Percentiles rank a stretch among this genome's conserved stretches.
Conservation (phyloP, 2,797 vertebrate genomes). For the Chelon labrosus region DNA sequence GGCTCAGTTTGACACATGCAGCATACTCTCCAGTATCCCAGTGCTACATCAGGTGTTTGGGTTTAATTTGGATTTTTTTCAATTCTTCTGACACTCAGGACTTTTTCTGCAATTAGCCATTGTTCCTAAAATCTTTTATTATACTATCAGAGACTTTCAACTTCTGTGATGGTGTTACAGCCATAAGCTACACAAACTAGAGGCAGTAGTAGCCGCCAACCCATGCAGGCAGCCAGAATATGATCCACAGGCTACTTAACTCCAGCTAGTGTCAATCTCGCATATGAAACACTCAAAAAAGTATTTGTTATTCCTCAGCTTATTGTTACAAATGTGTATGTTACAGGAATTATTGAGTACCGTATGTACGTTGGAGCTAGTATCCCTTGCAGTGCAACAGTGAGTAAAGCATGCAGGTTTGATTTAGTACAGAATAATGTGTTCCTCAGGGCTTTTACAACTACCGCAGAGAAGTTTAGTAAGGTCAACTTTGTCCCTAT, state of each 20-base stretch:
- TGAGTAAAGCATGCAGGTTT: neutral
- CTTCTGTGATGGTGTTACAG: neutral
- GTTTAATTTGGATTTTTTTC: too few relatives aligned
- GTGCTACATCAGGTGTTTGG: too few relatives aligned
- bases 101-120: neutral
- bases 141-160: neutral
- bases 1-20: neutral
- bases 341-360: neutral
- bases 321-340: neutral
- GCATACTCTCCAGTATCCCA: neutral
- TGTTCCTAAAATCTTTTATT: neutral
- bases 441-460: neutral
- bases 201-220: neutral
- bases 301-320: neutral
- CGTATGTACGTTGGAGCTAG: neutral
- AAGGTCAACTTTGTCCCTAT: neutral
- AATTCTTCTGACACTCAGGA: too few relatives aligned
- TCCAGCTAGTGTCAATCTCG: neutral
- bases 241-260: neutral
- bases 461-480: neutral
- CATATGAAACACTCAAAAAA: neutral
- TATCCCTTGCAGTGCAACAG: too few relatives aligned
- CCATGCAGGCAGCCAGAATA: neutral
- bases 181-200: neutral
- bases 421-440: neutral